Percentiles rank a stretch among this genome's conserved stretches.
phyloP scores from a whole-genome alignment of 1,140 invertebrate species.

The Agraylea sexmaculata region DNA sequence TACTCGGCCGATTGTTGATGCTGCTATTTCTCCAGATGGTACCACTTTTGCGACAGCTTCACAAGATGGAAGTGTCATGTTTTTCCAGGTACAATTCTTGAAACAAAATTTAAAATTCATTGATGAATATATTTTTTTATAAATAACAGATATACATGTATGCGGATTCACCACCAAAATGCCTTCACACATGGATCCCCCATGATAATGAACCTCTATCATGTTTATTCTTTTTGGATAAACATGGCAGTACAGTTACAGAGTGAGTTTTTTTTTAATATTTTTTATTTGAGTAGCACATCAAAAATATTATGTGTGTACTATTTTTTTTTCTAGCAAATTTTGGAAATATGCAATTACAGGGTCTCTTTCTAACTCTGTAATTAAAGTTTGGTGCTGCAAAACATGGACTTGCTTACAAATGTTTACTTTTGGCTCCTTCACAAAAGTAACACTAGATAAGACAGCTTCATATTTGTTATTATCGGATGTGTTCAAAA shows the following conservation, averaged over 20 bases:
- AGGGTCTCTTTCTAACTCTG: slow-evolving; percentile 77
- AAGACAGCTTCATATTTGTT: slow-evolving; percentile 70
- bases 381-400: slow-evolving; percentile 90
- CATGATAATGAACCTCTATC: slow-evolving; percentile 76
- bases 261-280: slow-evolving; percentile 53
- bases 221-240: slow-evolving; percentile 84
- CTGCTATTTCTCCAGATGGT: slow-evolving; percentile 85
- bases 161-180: slow-evolving; percentile 52
- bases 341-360: slow-evolving; percentile 94
- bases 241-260: slow-evolving; percentile 67
- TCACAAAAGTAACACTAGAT: slow-evolving; percentile 66
- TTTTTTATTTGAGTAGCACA: slow-evolving; percentile 6
- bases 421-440: slow-evolving; percentile 59
- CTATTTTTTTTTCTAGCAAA: slow-evolving; percentile 43
- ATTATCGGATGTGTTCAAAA: slow-evolving; percentile 69
- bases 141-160: slow-evolving; percentile 47
- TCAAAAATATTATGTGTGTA: neutral
- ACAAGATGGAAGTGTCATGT: slow-evolving; percentile 78
- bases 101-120: slow-evolving; percentile 5
- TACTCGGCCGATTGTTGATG: slow-evolving; percentile 63
- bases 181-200: slow-evolving; percentile 83
- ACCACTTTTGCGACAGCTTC: slow-evolving; percentile 82
- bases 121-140: slow-evolving; percentile 8
- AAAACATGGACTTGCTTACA: slow-evolving; percentile 87
- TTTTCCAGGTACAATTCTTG: slow-evolving; percentile 62